Conservation (phyloP, 1,140 invertebrate species). For the Acromyrmex charruanus region DNA sequence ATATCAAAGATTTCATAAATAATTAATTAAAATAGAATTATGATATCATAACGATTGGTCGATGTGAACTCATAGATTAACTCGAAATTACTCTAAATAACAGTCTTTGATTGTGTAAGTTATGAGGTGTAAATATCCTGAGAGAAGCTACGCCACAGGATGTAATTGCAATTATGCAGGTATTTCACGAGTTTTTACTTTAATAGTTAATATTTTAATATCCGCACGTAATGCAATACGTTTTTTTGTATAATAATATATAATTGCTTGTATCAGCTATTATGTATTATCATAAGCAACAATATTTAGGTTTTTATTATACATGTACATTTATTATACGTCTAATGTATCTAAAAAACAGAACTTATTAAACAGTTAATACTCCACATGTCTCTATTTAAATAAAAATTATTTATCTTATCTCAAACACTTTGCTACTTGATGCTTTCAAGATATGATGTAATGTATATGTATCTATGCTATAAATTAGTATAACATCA, state of each 20-base stretch:
- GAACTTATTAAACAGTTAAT: slow-evolving; percentile 1
- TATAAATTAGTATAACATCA: background rate
- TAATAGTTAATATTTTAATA: slow-evolving; percentile 14
- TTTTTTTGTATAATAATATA: slow-evolving; percentile 11
- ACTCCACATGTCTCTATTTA: background rate
- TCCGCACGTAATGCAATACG: background rate
- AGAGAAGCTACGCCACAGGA: background rate
- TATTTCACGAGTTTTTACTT: slow-evolving; percentile 17
- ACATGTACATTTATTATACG: background rate
- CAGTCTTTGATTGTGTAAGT: slow-evolving; percentile 2
- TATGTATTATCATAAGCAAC: background rate
- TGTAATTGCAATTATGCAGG: slow-evolving; percentile 14
- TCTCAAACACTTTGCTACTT: background rate
- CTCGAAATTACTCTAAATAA: slow-evolving; percentile 18
- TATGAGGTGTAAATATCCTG: slow-evolving; percentile 1
- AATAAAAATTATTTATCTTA: background rate
- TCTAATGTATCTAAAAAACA: background rate
- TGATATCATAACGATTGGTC: slow-evolving; percentile 22
- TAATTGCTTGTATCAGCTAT: background rate
- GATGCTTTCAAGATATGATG: background rate
- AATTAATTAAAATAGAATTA: slow-evolving; percentile 65
- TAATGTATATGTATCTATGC: background rate
- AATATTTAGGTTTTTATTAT: background rate
- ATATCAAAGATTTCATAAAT: background rate
- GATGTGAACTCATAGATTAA: background rate